Evolutionary conservation across 2,888 invertebrate genomes (phyloP).

Genomic region (Allacma fusca): DNA sequence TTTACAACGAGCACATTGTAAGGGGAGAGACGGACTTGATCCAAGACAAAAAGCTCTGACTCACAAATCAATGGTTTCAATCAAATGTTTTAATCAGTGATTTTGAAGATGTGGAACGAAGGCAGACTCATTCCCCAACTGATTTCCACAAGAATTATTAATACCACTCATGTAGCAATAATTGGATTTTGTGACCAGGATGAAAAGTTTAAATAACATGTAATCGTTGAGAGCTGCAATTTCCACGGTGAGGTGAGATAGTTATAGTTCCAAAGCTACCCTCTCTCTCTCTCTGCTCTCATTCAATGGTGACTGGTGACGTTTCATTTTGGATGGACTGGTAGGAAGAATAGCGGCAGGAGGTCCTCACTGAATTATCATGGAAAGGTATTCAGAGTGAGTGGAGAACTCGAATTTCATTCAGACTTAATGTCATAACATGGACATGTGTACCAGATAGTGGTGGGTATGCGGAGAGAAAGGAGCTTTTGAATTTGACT

Average conservation of each 20-base stretch:
- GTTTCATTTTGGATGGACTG: slow-evolving; percentile 34
- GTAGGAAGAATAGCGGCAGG: slow-evolving; percentile 33
- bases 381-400: slow-evolving; percentile 14
- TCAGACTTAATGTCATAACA: slow-evolving; percentile 36
- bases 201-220: slow-evolving; percentile 16
- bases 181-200: slow-evolving; percentile 8
- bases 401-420: slow-evolving; percentile 34
- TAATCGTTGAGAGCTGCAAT: neutral
- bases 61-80: too few species aligned
- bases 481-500: slow-evolving; percentile 7
- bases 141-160: neutral
- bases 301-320: slow-evolving; percentile 25
- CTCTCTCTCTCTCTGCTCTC: neutral
- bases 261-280: neutral
- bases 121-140: too few species aligned
- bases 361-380: slow-evolving; percentile 27
- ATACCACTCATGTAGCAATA: neutral
- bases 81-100: too few species aligned
- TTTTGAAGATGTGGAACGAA: too few species aligned
- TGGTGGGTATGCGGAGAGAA: neutral
- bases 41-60: too few species aligned
- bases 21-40: too few species aligned
- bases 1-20: too few species aligned
- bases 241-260: neutral
- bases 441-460: slow-evolving; percentile 22